Conservation (phyloP, 92 coral and sea anemone genomes). For the Anthopleura xanthogrammica region DNA sequence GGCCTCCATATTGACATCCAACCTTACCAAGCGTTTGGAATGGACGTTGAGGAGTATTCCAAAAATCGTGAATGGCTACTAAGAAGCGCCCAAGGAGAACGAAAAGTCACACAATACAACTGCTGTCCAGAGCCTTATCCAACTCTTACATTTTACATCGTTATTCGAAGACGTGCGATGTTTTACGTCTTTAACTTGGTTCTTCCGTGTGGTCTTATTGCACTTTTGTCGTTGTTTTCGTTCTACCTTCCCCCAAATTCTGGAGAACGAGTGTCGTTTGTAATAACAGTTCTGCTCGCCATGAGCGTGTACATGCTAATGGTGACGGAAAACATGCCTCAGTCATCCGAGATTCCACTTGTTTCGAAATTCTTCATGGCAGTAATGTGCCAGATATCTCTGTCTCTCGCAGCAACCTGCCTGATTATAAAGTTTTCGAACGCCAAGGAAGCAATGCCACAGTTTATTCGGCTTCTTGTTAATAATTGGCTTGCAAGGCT, state of each 20-base stretch:
- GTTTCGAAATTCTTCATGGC: slow-evolving; percentile 60
- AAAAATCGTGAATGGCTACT: slow-evolving; percentile 55
- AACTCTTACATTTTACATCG: slow-evolving; percentile 21
- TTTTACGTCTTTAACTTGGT: slow-evolving; percentile 46
- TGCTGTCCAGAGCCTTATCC: slow-evolving; percentile 60
- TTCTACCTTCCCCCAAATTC: slow-evolving; percentile 59
- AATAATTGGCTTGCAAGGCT: slow-evolving; percentile 50
- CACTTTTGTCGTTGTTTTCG: slow-evolving; percentile 42
- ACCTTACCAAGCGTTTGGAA: slow-evolving; percentile 7
- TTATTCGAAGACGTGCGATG: slow-evolving; percentile 48
- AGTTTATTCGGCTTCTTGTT: slow-evolving; percentile 21
- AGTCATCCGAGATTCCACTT: slow-evolving; percentile 51
- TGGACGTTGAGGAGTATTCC: slow-evolving; percentile 37
- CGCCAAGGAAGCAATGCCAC: slow-evolving; percentile 34
- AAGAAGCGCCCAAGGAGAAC: slow-evolving; percentile 30
- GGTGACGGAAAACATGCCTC: slow-evolving; percentile 60
- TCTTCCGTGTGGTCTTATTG: slow-evolving; percentile 45
- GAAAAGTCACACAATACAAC: slow-evolving; percentile 26
- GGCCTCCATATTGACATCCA: slow-evolving; percentile 45
- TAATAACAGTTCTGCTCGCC: slow-evolving; percentile 57
- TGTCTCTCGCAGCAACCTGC: slow-evolving; percentile 58
- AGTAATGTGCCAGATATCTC: slow-evolving; percentile 41
- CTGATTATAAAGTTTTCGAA: slow-evolving; percentile 42
- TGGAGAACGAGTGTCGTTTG: slow-evolving; percentile 60
- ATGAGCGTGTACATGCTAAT: slow-evolving; percentile 58